Evolutionary conservation across 2,888 invertebrate species (phyloP).

Genomic region (Heliconius aoede): DNA sequence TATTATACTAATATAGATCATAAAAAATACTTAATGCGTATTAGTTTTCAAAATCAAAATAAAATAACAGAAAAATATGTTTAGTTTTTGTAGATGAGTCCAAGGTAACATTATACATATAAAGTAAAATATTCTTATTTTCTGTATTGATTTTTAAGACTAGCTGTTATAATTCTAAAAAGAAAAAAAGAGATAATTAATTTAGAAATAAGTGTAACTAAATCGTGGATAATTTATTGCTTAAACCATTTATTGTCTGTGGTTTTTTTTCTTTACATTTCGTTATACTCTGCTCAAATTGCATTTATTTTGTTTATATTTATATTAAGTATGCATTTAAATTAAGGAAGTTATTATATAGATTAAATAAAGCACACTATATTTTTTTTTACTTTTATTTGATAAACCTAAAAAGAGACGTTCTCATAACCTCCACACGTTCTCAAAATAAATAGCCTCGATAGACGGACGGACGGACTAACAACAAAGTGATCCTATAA

Average conservation of each 20-base stretch:
- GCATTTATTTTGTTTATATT: conserved; percentile 60
- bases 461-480: too few relatives aligned
- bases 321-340: conserved; percentile 39
- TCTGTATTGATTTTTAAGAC: too few relatives aligned
- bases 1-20: too few relatives aligned
- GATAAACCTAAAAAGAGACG: not conserved
- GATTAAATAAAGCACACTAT: conserved; percentile 40
- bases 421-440: too few relatives aligned
- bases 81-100: not conserved
- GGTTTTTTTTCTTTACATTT: not conserved
- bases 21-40: too few relatives aligned
- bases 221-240: not conserved
- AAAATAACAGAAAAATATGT: not conserved
- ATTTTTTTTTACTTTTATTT: conserved; percentile 19
- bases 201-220: not conserved
- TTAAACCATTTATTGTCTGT: not conserved
- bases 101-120: too few relatives aligned
- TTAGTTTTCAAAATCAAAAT: not conserved
- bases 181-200: not conserved
- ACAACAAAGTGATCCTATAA: too few relatives aligned
- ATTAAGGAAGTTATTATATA: conserved; percentile 44
- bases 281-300: conserved; percentile 54
- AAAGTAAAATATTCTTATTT: too few relatives aligned
- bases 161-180: too few relatives aligned
- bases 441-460: too few relatives aligned